Conservation (phyloP, 1,140 invertebrate genomes). For the Pseudomyrmex flavicornis region DNA sequence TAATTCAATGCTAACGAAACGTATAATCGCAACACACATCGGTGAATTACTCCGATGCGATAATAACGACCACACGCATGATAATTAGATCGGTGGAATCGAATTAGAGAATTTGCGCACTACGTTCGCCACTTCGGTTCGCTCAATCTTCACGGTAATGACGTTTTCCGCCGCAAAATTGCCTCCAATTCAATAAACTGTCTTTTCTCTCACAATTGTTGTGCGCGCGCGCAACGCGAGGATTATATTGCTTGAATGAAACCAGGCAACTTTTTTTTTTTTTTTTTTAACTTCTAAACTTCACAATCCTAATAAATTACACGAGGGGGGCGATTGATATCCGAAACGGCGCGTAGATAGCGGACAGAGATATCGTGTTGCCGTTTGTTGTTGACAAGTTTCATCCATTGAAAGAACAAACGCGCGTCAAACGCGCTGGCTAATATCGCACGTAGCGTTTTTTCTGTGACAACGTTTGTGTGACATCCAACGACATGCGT, state of each 20-base stretch:
- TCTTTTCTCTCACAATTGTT: background rate
- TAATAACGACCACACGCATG: slow-evolving; percentile 56
- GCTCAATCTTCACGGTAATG: background rate
- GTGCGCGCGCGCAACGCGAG: background rate
- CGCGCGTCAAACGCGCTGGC: too few relatives aligned
- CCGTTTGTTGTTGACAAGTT: too few relatives aligned
- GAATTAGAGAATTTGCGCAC: slow-evolving; percentile 48
- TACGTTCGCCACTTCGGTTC: slow-evolving; percentile 8
- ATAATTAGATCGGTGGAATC: slow-evolving; percentile 61
- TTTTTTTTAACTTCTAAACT: too few relatives aligned
- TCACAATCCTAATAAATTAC: too few relatives aligned
- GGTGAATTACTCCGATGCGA: slow-evolving; percentile 63
- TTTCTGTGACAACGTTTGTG: too few relatives aligned
- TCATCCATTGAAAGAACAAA: too few relatives aligned
- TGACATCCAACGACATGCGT: too few relatives aligned
- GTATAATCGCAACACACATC: slow-evolving; percentile 59
- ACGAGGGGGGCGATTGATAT: too few relatives aligned
- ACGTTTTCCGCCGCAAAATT: background rate
- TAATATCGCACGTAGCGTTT: too few relatives aligned
- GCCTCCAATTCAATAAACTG: slow-evolving; percentile 7
- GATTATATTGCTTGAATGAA: background rate
- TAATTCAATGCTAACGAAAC: slow-evolving; percentile 63
- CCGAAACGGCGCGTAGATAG: too few relatives aligned
- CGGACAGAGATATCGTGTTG: too few relatives aligned
- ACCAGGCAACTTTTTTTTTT: too few relatives aligned